A percentile compares a stretch with the other conserved stretches of the same genome.
phyloP scores from a whole-genome alignment of 2,797 vertebrate genomes.

The Decapterus maruadsi region DNA sequence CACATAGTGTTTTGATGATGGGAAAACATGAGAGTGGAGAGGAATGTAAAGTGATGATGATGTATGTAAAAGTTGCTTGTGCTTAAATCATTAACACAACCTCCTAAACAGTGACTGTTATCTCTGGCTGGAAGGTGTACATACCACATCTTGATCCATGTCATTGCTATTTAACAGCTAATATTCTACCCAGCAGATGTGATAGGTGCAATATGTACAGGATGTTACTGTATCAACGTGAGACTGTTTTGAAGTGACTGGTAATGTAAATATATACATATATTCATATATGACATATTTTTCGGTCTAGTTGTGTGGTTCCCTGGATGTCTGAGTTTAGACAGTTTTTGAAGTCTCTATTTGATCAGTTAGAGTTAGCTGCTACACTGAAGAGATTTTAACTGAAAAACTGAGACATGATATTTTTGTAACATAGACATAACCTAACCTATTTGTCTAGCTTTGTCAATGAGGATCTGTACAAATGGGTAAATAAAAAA shows the following conservation, averaged over 20 bases:
- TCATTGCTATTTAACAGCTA: conserved; percentile 1
- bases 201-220: conserved; percentile 66
- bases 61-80: neutral
- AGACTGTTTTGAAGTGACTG: conserved; percentile 52
- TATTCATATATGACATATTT: conserved; percentile 53
- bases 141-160: neutral
- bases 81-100: conserved; percentile 12
- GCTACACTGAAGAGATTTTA: conserved; percentile 28
- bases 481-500: conserved; percentile 56
- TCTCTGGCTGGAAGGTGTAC: neutral
- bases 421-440: conserved; percentile 72
- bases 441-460: conserved; percentile 46
- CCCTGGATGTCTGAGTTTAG: conserved; percentile 39
- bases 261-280: conserved; percentile 38
- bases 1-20: neutral
- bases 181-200: conserved; percentile 28
- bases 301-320: conserved; percentile 44
- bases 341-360: conserved; percentile 38
- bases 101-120: conserved; percentile 37
- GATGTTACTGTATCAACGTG: conserved; percentile 21
- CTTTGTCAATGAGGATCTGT: conserved; percentile 52
- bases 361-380: conserved; percentile 27
- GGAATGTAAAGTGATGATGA: neutral
- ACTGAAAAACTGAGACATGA: conserved; percentile 31
- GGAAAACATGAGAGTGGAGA: conserved; percentile 9